Evolutionary conservation across 2,113 vertebrate species (phyloP).

Genomic region (Bostrychus sinensis): DNA sequence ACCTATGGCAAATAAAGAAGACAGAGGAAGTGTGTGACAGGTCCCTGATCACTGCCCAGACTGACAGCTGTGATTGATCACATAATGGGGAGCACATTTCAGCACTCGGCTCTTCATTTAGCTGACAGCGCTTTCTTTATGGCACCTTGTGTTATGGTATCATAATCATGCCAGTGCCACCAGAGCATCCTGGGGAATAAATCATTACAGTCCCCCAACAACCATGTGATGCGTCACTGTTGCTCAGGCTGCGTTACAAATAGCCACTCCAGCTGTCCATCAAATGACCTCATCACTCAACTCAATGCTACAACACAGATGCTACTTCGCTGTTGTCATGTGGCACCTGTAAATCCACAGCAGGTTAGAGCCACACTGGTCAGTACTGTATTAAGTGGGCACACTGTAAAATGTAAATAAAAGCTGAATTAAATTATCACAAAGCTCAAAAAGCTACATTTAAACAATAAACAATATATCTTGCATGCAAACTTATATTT

Average conservation of each 20-base stretch:
- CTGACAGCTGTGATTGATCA: slow-evolving; percentile 71
- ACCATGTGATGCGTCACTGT: slow-evolving; percentile 19
- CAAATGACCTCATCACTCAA: slow-evolving; percentile 39
- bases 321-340: background rate
- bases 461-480: no score
- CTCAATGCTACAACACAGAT: background rate
- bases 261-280: slow-evolving; percentile 33
- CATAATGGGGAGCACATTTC: slow-evolving; percentile 55
- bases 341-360: background rate
- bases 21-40: slow-evolving; percentile 43
- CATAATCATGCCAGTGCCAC: slow-evolving; percentile 60
- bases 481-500: no score
- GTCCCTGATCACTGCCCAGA: slow-evolving; percentile 38
- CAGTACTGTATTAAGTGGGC: background rate
- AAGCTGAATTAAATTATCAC: no score
- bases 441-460: no score
- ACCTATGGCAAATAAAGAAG: background rate
- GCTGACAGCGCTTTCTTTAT: slow-evolving; percentile 73
- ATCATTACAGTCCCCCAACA: slow-evolving; percentile 50
- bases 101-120: slow-evolving; percentile 65
- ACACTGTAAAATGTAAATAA: no score
- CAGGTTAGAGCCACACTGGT: background rate
- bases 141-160: slow-evolving; percentile 72
- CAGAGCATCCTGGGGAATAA: slow-evolving; percentile 52
- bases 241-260: slow-evolving; percentile 18